Percentiles rank a stretch among this genome's conserved stretches.
These are phyloP conservation scores for Labrus mixtus DNA, from an alignment of 2,113 vertebrate genomes.

Conservation along the genomic window DNA sequence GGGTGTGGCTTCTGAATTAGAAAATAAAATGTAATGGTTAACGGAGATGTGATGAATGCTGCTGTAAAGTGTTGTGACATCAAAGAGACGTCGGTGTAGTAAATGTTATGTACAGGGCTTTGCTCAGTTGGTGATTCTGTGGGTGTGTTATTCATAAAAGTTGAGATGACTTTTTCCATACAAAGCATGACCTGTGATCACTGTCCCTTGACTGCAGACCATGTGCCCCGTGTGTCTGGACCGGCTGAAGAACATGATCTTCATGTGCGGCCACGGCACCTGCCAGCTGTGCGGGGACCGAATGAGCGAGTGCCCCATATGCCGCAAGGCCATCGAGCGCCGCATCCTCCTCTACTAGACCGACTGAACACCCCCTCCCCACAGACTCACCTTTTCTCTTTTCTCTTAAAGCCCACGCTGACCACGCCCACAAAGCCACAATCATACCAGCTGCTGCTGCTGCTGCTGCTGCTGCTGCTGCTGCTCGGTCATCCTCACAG, in stretches of 20 bases:
- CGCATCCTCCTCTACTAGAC: slow-evolving; percentile 96
- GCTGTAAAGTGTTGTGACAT: slow-evolving; percentile 5
- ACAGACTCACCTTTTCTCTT: slow-evolving; percentile 6
- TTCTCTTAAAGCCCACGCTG: slow-evolving; percentile 28
- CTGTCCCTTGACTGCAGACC: slow-evolving; percentile 82
- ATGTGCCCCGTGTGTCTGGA: slow-evolving; percentile 99
- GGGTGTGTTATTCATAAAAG: neutral
- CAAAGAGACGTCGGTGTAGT: neutral
- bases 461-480: slow-evolving; percentile 31
- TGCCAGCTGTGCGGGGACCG: slow-evolving; percentile 98
- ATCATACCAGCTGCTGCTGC: slow-evolving; percentile 62
- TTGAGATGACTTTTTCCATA: neutral
- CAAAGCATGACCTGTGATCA: neutral
- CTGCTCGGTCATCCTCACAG: slow-evolving; percentile 50
- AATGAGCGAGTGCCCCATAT: slow-evolving; percentile 99
- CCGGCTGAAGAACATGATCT: slow-evolving; percentile 99
- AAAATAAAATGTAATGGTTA: neutral
- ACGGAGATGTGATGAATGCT: neutral
- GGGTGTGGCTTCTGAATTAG: neutral
- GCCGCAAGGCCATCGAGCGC: slow-evolving; percentile 97
- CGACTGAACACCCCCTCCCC: neutral
- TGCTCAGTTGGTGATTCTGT: slow-evolving; percentile 1
- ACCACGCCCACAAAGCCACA: slow-evolving; percentile 34
- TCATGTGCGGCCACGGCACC: slow-evolving; percentile 97
- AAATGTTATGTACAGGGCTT: neutral